phyloP scores from a whole-genome alignment of 1,140 invertebrate species.

The Drosophila setifemur region DNA sequence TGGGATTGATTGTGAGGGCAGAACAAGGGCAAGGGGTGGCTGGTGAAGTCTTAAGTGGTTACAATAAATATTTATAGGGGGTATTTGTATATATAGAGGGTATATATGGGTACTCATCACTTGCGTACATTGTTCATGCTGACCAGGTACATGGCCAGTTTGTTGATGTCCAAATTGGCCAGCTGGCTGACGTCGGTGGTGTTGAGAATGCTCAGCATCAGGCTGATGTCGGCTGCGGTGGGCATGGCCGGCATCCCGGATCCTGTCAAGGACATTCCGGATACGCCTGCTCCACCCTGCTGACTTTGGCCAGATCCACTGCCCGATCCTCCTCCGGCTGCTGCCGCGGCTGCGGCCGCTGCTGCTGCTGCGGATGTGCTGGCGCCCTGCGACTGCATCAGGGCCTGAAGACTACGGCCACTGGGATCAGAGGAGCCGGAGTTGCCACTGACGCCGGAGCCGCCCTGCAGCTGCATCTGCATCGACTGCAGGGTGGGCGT shows the following conservation, averaged over 20 bases:
- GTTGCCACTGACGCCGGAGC: slow-evolving; percentile 18
- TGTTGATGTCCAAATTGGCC: slow-evolving; percentile 87
- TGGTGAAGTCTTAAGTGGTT: background rate
- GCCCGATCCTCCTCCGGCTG: slow-evolving; percentile 28
- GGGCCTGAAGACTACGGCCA: slow-evolving; percentile 63
- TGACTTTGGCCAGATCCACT: slow-evolving; percentile 17
- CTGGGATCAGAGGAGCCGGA: slow-evolving; percentile 46
- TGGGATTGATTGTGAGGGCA: slow-evolving; percentile 11
- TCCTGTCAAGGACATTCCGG: slow-evolving; percentile 4
- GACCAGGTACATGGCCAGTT: slow-evolving; percentile 89
- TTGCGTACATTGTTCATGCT: slow-evolving; percentile 84
- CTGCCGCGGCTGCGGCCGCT: slow-evolving; percentile 59
- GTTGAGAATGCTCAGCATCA: slow-evolving; percentile 81
- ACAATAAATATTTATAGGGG: background rate
- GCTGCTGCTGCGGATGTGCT: slow-evolving; percentile 69
- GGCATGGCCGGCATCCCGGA: slow-evolving; percentile 67
- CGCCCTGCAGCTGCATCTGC: slow-evolving; percentile 81
- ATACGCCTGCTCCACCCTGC: slow-evolving; percentile 22
- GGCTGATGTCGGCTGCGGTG: slow-evolving; percentile 79
- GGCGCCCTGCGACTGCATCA: slow-evolving; percentile 67
- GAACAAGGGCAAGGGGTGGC: slow-evolving; percentile 10
- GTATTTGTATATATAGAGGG: slow-evolving; percentile 9
- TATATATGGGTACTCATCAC: slow-evolving; percentile 53
- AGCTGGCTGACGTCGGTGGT: slow-evolving; percentile 83
- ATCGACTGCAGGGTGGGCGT: slow-evolving; percentile 77